phyloP scores from a whole-genome alignment of 2,888 invertebrate species.

The Apotomis turbidana region DNA sequence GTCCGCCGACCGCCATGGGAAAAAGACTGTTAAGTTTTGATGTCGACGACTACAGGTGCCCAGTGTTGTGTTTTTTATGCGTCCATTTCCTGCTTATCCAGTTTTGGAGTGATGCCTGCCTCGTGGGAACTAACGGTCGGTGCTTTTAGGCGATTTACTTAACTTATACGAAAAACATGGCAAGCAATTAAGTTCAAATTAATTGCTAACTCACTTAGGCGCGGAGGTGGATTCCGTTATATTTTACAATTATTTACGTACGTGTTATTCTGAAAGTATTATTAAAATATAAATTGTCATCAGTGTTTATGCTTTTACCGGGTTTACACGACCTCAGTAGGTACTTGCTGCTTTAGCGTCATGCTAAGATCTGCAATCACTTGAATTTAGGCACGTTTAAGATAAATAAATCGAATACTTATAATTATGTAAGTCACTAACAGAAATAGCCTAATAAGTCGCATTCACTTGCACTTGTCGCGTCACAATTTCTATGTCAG shows the following conservation, averaged over 20 bases:
- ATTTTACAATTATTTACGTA: background rate
- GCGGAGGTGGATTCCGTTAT: background rate
- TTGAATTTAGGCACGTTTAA: too few relatives aligned
- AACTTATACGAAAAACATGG: conserved; percentile 26
- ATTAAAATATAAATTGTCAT: too few relatives aligned
- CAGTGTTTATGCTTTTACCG: too few relatives aligned
- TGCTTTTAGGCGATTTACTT: conserved; percentile 26
- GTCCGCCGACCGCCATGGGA: conserved; percentile 12
- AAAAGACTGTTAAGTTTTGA: conserved; percentile 39
- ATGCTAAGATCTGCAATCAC: too few relatives aligned
- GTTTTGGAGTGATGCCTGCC: conserved; percentile 71
- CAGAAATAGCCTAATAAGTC: too few relatives aligned
- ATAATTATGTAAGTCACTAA: too few relatives aligned
- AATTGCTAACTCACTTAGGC: background rate
- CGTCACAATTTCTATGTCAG: too few relatives aligned
- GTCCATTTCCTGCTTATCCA: conserved; percentile 76
- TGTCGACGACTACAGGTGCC: conserved; percentile 56
- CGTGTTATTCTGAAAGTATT: too few relatives aligned
- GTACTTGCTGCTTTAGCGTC: too few relatives aligned
- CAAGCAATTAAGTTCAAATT: background rate
- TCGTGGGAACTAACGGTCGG: conserved; percentile 76
- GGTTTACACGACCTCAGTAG: too few relatives aligned
- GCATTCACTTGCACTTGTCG: too few relatives aligned
- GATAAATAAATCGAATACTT: too few relatives aligned
- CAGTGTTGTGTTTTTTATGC: conserved; percentile 53